Evolutionary conservation across 2,113 vertebrate genomes (phyloP).

Genomic region (Ptilorrhoa leucosticta): DNA sequence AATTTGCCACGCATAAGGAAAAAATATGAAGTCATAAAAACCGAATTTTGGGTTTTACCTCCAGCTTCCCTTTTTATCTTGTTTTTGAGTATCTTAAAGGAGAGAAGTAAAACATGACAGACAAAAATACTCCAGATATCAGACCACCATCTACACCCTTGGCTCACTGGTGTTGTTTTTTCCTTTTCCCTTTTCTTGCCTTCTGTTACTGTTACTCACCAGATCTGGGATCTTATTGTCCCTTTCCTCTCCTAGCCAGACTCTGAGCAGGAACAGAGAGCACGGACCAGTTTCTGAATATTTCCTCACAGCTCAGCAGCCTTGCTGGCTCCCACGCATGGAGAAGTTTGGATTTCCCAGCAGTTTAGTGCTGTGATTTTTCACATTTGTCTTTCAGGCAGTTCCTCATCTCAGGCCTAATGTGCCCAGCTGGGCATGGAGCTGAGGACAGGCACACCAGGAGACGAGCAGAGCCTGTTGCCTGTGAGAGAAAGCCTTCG

Average conservation of each 20-base stretch:
- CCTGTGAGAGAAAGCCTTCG: neutral
- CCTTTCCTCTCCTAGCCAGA: neutral
- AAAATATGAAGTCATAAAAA: neutral
- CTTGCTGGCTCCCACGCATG: neutral
- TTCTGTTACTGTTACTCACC: neutral
- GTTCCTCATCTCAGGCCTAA: neutral
- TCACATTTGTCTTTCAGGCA: neutral
- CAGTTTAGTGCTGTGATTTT: conserved; percentile 2
- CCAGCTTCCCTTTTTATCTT: neutral
- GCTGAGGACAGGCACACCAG: neutral
- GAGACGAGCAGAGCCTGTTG: neutral
- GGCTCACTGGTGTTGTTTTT: neutral
- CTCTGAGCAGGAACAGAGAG: neutral
- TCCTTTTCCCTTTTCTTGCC: neutral
- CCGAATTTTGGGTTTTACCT: neutral
- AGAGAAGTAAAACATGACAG: neutral
- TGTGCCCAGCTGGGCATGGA: neutral
- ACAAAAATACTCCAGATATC: neutral
- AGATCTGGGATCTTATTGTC: neutral
- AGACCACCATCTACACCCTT: neutral
- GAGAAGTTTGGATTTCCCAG: conserved; percentile 23
- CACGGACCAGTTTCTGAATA: neutral
- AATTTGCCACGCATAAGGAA: neutral
- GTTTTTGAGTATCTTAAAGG: neutral
- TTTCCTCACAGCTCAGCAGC: conserved; percentile 1